Evolutionary conservation across 2,888 invertebrate genomes (phyloP).

Genomic region (Eugnorisma glareosa): DNA sequence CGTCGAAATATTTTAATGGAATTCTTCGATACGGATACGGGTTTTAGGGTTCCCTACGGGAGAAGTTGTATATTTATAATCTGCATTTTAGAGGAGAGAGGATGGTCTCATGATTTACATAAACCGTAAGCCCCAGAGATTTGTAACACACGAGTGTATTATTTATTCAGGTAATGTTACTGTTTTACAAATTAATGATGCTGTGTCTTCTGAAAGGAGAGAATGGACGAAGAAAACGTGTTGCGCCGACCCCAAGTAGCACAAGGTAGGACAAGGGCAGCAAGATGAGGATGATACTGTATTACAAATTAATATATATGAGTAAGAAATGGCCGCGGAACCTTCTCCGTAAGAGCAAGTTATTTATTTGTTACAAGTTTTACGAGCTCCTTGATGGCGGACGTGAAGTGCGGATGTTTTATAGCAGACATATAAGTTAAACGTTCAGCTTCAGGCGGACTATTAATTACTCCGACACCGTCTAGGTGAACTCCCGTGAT

Average conservation of each 20-base stretch:
- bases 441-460: constrained; percentile 4
- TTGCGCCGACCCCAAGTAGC: background rate
- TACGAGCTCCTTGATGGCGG: constrained; percentile 17
- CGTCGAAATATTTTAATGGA: constrained; percentile 35
- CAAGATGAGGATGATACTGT: background rate
- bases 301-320: background rate
- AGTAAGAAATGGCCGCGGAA: background rate
- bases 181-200: background rate
- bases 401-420: constrained; percentile 31
- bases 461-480: constrained; percentile 5
- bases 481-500: background rate
- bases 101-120: background rate
- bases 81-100: no score
- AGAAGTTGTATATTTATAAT: background rate
- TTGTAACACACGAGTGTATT: background rate
- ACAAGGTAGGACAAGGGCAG: background rate
- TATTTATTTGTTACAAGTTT: constrained; percentile 25
- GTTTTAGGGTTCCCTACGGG: background rate
- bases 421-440: constrained; percentile 16
- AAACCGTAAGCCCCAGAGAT: background rate
- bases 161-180: background rate
- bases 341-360: background rate
- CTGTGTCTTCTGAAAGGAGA: background rate
- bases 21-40: constrained; percentile 2
- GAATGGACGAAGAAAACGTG: background rate